A percentile compares a stretch with the other conserved stretches of the same genome.
These are phyloP conservation scores for Alethe diademata DNA, from an alignment of 2,113 vertebrate genomes.

Conservation along the genomic window DNA sequence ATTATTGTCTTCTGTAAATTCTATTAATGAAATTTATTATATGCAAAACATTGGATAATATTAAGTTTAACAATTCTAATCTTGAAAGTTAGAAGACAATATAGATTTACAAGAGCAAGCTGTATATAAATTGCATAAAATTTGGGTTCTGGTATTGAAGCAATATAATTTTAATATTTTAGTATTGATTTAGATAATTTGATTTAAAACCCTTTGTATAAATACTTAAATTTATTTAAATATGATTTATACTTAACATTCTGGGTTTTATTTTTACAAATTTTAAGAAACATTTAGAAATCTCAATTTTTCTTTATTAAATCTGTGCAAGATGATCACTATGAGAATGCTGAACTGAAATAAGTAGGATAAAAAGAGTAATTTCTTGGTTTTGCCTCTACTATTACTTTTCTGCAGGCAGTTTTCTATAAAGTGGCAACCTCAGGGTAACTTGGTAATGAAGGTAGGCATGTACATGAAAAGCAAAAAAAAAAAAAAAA, in stretches of 20 bases:
- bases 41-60: background rate
- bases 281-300: background rate
- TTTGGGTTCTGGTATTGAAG: background rate
- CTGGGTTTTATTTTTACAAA: background rate
- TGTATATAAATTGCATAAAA: background rate
- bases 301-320: background rate
- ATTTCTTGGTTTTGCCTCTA: background rate
- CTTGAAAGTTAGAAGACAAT: background rate
- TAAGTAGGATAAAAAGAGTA: background rate
- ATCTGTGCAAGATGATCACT: background rate
- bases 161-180: background rate
- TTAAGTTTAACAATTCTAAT: background rate
- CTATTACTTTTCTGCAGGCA: background rate
- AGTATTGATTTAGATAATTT: background rate
- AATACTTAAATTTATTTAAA: background rate
- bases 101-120: rapidly evolving
- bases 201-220: background rate
- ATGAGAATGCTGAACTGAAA: background rate
- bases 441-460: background rate
- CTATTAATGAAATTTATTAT: background rate
- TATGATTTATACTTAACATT: background rate
- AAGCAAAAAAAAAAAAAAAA: background rate
- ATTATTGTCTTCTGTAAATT: background rate
- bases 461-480: background rate
- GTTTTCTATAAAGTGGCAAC: background rate